phyloP scores from a whole-genome alignment of 2,888 invertebrate genomes.

The Cerastis leucographa region DNA sequence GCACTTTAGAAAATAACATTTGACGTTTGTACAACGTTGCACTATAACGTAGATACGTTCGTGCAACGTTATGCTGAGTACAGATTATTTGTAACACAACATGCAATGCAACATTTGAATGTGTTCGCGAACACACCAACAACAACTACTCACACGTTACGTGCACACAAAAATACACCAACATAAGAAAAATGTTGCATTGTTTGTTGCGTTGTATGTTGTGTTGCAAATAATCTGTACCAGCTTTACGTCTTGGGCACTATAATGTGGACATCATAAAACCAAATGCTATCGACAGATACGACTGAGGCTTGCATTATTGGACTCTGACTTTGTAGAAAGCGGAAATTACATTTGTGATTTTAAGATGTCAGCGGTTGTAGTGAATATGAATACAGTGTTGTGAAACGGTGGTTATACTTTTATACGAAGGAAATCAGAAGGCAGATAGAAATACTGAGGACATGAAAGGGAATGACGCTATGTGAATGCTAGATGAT shows the following conservation, averaged over 20 bases:
- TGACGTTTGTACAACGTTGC: conserved; percentile 48
- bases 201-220: neutral
- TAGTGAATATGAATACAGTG: conserved; percentile 15
- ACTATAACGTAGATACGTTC: neutral
- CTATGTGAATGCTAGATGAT: neutral
- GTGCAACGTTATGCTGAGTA: neutral
- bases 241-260: conserved; percentile 21
- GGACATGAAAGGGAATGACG: too few relatives aligned
- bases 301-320: conserved; percentile 15
- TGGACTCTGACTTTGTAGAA: conserved; percentile 40
- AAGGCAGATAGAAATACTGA: neutral
- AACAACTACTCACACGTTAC: neutral
- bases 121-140: neutral
- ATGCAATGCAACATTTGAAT: neutral
- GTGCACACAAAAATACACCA: neutral
- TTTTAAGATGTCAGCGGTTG: conserved; percentile 7
- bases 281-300: conserved; percentile 46
- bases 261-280: conserved; percentile 43
- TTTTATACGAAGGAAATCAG: neutral
- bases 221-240: neutral
- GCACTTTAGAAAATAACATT: conserved; percentile 59
- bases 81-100: neutral
- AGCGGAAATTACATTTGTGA: conserved; percentile 36
- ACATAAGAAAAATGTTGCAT: neutral
- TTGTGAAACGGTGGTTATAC: conserved; percentile 5